Evolutionary conservation across 1,140 invertebrate genomes (phyloP).

Genomic region (Stenopsyche tienmushanensis): DNA sequence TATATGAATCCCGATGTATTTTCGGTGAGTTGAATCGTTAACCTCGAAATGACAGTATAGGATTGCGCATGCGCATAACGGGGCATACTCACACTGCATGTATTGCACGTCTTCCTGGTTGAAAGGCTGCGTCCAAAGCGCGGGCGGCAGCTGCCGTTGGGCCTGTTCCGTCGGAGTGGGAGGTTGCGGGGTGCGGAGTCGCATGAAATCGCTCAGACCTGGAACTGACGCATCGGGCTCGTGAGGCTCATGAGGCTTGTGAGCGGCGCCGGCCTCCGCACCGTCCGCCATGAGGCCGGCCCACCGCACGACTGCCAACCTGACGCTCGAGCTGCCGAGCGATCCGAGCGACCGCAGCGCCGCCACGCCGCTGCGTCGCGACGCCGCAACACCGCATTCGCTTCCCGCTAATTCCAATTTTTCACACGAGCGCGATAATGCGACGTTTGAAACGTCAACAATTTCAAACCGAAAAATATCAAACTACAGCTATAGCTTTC

Average conservation of each 20-base stretch:
- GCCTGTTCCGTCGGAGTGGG: no score
- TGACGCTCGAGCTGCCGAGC: no score
- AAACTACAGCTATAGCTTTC: no score
- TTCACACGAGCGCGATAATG: not conserved
- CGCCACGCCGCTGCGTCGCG: not conserved
- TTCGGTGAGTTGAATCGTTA: no score
- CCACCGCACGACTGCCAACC: no score
- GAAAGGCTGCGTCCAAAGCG: slow-evolving; percentile 57
- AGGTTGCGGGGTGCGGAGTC: not conserved
- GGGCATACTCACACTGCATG: slow-evolving; percentile 67
- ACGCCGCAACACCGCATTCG: not conserved
- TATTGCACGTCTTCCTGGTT: slow-evolving; percentile 68
- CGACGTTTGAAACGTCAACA: not conserved
- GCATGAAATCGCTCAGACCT: not conserved
- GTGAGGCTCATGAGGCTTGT: not conserved
- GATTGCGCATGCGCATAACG: no score
- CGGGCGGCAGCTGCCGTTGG: slow-evolving; percentile 51
- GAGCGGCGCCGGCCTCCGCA: not conserved
- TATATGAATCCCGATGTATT: no score
- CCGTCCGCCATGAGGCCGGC: not conserved
- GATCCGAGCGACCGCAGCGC: not conserved
- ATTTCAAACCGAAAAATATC: no score
- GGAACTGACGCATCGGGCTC: not conserved
- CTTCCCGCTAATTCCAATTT: not conserved
- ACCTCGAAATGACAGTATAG: no score